Evolutionary conservation across 2,888 invertebrate genomes (phyloP).

Genomic region (Drosophila testacea): DNA sequence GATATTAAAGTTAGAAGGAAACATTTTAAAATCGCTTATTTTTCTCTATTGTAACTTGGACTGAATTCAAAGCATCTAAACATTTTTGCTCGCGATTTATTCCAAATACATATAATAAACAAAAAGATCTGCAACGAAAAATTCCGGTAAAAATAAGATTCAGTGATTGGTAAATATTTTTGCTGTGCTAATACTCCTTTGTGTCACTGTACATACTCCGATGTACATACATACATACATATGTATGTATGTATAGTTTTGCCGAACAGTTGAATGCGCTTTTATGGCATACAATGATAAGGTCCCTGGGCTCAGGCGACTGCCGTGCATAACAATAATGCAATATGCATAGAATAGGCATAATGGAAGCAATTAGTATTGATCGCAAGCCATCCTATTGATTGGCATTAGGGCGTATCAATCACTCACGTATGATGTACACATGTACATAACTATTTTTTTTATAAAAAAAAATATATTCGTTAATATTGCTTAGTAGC

Average conservation of each 20-base stretch:
- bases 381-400: constrained; percentile 47
- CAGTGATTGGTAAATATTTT: no score
- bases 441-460: neutral
- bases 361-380: constrained; percentile 72
- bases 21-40: no score
- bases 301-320: constrained; percentile 28
- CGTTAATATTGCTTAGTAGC: neutral
- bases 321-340: constrained; percentile 61
- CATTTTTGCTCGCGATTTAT: no score
- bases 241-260: constrained; percentile 26
- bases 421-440: constrained; percentile 6
- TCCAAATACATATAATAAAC: no score
- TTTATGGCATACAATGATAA: constrained; percentile 60
- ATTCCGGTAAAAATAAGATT: no score
- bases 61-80: no score
- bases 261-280: constrained; percentile 62
- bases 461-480: neutral
- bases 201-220: neutral
- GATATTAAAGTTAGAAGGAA: no score
- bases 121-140: no score
- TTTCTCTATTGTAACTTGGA: no score
- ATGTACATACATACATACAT: neutral
- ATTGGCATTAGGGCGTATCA: constrained; percentile 39
- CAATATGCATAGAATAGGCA: constrained; percentile 61
- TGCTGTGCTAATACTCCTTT: neutral